Percentiles rank a stretch among this genome's conserved stretches.
Conservation (phyloP, 2,113 vertebrate species). For the Ia io region DNA sequence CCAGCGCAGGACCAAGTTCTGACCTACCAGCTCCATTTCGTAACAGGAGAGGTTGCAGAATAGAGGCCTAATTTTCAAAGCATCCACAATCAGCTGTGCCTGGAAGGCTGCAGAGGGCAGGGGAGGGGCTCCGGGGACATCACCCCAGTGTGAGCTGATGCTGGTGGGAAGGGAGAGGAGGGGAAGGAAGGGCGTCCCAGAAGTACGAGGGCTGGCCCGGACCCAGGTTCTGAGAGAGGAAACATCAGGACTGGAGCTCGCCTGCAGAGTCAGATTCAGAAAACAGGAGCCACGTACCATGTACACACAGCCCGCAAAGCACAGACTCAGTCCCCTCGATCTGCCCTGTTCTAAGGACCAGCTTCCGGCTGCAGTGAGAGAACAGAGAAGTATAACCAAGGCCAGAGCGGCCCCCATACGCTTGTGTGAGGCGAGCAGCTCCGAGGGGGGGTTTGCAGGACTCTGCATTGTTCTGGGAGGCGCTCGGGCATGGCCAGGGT, state of each 20-base stretch:
- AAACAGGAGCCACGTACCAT: not conserved
- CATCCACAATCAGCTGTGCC: not conserved
- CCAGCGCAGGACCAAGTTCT: not conserved
- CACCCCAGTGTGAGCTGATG: not conserved
- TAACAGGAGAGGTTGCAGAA: not conserved
- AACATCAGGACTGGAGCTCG: not conserved
- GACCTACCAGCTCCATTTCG: not conserved
- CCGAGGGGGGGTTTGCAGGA: slow-evolving; percentile 70
- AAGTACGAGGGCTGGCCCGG: not conserved
- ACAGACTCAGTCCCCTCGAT: not conserved
- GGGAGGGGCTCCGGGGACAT: not conserved
- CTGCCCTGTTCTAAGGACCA: not conserved
- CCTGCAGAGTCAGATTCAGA: not conserved
- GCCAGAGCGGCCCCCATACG: slow-evolving; percentile 59
- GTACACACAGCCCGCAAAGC: not conserved
- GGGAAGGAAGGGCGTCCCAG: not conserved
- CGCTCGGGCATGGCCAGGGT: slow-evolving; percentile 75
- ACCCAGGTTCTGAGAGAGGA: not conserved
- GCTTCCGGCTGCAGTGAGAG: not conserved
- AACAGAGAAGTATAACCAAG: slow-evolving; percentile 55
- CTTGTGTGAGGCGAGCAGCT: slow-evolving; percentile 68
- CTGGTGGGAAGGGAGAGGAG: not conserved
- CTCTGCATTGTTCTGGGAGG: slow-evolving; percentile 78
- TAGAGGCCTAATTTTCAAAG: slow-evolving; percentile 36
- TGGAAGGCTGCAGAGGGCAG: not conserved